phyloP scores from a whole-genome alignment of 2,888 invertebrate genomes.

The Drosophila multiciliata region DNA sequence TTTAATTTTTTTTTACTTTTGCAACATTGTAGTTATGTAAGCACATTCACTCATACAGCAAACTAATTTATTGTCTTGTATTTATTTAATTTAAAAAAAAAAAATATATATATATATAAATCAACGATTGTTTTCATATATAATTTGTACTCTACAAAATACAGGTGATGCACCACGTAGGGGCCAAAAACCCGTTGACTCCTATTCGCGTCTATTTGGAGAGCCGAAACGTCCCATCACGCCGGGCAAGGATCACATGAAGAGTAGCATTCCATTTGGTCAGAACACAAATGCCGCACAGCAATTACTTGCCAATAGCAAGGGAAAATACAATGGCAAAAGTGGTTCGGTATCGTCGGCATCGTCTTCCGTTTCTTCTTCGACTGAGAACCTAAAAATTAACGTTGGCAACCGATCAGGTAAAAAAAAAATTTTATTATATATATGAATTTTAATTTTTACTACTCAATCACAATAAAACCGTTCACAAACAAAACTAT shows the following conservation, averaged over 20 bases:
- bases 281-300: constrained; percentile 82
- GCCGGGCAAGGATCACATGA: constrained; percentile 86
- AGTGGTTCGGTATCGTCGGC: constrained; percentile 83
- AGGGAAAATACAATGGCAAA: constrained; percentile 82
- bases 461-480: neutral
- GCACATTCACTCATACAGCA: constrained; percentile 8
- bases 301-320: constrained; percentile 76
- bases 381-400: constrained; percentile 83
- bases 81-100: constrained; percentile 25
- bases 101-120: neutral
- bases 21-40: constrained; percentile 10
- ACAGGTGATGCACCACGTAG: constrained; percentile 84
- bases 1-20: constrained; percentile 16
- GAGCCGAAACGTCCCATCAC: constrained; percentile 86
- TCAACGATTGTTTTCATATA: constrained; percentile 8
- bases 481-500: neutral
- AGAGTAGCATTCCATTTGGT: constrained; percentile 86
- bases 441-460: neutral
- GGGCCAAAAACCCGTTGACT: constrained; percentile 85
- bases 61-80: constrained; percentile 38
- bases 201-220: constrained; percentile 87
- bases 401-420: constrained; percentile 83
- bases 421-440: constrained; percentile 43
- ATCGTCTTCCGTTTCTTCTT: constrained; percentile 83
- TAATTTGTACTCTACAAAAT: constrained; percentile 13